Evolutionary conservation across 2,113 vertebrate genomes (phyloP), one percentile per base, ranked within the genome.

Genomic region (Pipra filicauda): DNA sequence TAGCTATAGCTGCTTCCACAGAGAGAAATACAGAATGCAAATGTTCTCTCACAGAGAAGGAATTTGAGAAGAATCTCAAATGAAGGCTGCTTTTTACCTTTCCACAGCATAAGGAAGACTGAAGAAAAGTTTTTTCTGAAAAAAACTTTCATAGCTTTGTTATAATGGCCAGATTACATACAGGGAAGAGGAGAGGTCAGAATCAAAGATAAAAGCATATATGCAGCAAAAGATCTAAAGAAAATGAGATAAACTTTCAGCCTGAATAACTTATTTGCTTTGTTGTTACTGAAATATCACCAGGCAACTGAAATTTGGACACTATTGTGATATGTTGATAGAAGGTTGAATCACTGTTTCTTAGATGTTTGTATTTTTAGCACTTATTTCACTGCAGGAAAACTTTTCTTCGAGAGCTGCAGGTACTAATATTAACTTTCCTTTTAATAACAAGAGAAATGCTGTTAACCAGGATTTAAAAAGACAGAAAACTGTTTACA

Each of bases 1-100:
- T 57, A 77, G 92, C 79, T 88, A 92, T 26, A 81, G 79, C 64
- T 82, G 39, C 52, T 61, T 91, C 88, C 57, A 65, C 37, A 48
- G 85, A 17, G 66, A 51, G 37, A 85, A 91, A 70, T 41, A 46
- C 78, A n/a, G 78, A 91, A 95, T 81, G 58, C 61, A 87, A 96
- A 86, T 87, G 69, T 59, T 64, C 80, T 78, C 59, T 78, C 71
- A 39, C 8, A 41, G 43, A 79, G 67, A 46, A 70, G 19, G 27
- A 71, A 77, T 46, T 46, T 23, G n/a, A 92, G 72, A 79, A 83
- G 24, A 69, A 62, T 41, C 46, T 88, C 81, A 67, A 35, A 78
- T 21, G 39, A 67, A 72, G 66, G 12, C 70, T 76, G 35, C 24
- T 81, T 94, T 89, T 82, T 52, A 71, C 31, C 35, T 61, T 95